Conservation (phyloP, 2,888 invertebrate species). For the Bombylius discolor region DNA sequence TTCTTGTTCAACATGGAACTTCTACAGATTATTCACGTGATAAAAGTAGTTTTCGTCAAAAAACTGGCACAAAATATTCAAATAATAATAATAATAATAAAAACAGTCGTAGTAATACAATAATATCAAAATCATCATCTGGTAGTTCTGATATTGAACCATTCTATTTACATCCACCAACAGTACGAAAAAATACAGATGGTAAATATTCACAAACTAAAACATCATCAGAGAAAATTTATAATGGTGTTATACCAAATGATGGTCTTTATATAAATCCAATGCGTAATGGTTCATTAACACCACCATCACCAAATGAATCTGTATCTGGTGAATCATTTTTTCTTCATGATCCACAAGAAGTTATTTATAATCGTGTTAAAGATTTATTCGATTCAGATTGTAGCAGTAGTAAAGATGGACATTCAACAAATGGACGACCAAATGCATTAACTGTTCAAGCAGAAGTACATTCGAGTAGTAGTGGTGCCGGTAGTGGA, state of each 20-base stretch:
- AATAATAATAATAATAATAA: slow-evolving; percentile 16
- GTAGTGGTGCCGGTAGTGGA: slow-evolving; percentile 46
- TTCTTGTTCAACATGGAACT: slow-evolving; percentile 68
- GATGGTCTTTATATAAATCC: slow-evolving; percentile 78
- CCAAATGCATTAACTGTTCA: slow-evolving; percentile 51
- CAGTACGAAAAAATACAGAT: slow-evolving; percentile 24
- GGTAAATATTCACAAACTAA: slow-evolving; percentile 20
- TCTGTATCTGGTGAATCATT: slow-evolving; percentile 55
- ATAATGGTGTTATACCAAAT: slow-evolving; percentile 30
- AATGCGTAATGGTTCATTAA: slow-evolving; percentile 45
- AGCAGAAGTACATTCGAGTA: slow-evolving; percentile 74
- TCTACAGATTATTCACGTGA: slow-evolving; percentile 44
- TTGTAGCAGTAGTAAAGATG: slow-evolving; percentile 28
- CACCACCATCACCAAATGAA: slow-evolving; percentile 43
- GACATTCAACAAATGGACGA: slow-evolving; percentile 16
- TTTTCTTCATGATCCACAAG: slow-evolving; percentile 72
- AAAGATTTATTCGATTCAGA: slow-evolving; percentile 63
- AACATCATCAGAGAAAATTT: slow-evolving; percentile 31
- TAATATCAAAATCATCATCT: slow-evolving; percentile 35
- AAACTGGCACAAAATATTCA: slow-evolving; percentile 19
- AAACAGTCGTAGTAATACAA: slow-evolving; percentile 32
- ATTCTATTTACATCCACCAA: slow-evolving; percentile 66
- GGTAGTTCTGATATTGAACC: slow-evolving; percentile 44
- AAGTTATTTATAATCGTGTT: slow-evolving; percentile 69
- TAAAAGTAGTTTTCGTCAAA: slow-evolving; percentile 26